A percentile compares a stretch with the other conserved stretches of the same genome.
phyloP scores from a whole-genome alignment of 2,888 invertebrate species.

The Torymus auratus region DNA sequence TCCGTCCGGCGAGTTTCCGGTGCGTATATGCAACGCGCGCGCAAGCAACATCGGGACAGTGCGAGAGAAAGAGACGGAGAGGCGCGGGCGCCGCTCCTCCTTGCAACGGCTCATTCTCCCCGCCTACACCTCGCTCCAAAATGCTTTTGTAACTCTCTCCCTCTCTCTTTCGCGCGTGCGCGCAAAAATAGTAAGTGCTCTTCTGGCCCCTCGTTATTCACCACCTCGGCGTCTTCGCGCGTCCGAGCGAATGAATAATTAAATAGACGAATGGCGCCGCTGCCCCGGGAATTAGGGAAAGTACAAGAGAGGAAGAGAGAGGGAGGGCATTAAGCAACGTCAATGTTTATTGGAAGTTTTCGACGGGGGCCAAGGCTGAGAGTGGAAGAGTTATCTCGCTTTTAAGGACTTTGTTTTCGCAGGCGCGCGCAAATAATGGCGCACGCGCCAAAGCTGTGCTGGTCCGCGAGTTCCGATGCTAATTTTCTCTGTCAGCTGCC shows the following conservation, averaged over 20 bases:
- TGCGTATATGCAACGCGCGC: constrained; percentile 1
- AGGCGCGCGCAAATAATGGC: constrained; percentile 32
- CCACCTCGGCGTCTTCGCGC: not conserved
- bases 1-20: constrained; percentile 51
- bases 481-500: constrained; percentile 10
- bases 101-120: constrained; percentile 25
- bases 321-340: constrained; percentile 21
- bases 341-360: constrained; percentile 43
- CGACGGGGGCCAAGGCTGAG: not conserved
- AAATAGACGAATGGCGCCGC: not conserved
- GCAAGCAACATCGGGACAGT: not conserved
- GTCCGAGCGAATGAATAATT: constrained; percentile 32
- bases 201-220: too few relatives aligned
- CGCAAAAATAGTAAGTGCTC: too few relatives aligned
- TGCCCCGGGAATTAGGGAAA: constrained; percentile 14
- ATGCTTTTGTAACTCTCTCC: not conserved
- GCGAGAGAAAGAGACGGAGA: not conserved
- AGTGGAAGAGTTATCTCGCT: constrained; percentile 26
- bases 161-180: not conserved
- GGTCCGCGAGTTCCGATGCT: constrained; percentile 28
- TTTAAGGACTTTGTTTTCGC: constrained; percentile 51
- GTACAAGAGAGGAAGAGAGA: not conserved
- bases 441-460: constrained; percentile 15
- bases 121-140: not conserved
- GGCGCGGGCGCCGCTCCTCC: constrained; percentile 31